Conservation (phyloP, 2,113 vertebrate species). For the Sebastes fasciatus region DNA sequence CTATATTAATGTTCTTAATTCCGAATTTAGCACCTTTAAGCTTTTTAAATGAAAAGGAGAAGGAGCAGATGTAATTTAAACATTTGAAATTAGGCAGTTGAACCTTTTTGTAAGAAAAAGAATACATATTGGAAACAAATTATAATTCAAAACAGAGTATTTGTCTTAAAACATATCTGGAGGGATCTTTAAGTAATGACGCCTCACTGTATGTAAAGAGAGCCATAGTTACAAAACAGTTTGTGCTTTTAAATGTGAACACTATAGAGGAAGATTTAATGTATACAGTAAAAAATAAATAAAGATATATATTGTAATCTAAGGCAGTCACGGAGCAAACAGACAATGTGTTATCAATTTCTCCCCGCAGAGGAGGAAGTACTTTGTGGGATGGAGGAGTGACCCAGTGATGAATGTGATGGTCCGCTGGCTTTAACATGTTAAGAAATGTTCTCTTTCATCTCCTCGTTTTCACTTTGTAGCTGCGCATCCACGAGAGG, state of each 20-base stretch:
- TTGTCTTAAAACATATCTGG: background rate
- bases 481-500: constrained; percentile 2
- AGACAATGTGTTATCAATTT: constrained; percentile 77
- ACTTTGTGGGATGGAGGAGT: constrained; percentile 46
- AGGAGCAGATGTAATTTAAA: background rate
- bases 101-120: background rate
- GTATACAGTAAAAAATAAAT: background rate
- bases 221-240: background rate
- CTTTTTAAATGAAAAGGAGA: background rate
- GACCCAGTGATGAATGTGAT: constrained; percentile 80
- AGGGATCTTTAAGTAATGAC: background rate
- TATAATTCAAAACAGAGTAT: background rate
- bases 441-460: constrained; percentile 65
- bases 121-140: background rate
- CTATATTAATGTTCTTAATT: too few relatives aligned
- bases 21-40: too few relatives aligned
- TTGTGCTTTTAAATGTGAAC: background rate
- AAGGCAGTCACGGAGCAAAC: constrained; percentile 24
- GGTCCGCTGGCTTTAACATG: constrained; percentile 78
- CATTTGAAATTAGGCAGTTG: background rate
- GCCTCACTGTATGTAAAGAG: background rate
- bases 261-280: background rate
- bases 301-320: constrained; percentile 29
- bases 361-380: constrained; percentile 64
- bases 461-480: constrained; percentile 42